Base-by-base conservation (phyloP, 2,888 invertebrate species). In the Heliconius charithonia region DNA sequence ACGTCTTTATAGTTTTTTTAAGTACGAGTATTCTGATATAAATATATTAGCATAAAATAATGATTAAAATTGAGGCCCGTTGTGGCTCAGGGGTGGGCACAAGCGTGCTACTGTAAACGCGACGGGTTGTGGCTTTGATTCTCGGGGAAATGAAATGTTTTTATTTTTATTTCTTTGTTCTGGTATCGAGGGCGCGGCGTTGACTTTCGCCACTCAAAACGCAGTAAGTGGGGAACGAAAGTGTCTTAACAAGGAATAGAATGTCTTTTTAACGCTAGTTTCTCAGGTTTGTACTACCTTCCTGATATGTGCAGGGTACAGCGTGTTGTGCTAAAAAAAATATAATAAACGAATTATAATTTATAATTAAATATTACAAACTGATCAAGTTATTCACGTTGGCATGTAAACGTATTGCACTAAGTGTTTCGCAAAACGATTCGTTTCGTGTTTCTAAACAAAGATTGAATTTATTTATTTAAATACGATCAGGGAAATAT, bases 391-490 rank as follows among this genome's bases (percentile, higher is more conserved):
- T 51, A 29, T 51, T 51, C 51, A 51, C 29, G 13, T 71, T 22
- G 22, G 71, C 27, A 27, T 51, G 51, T 73, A 25, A 41, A 73
- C 37, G 62, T 63, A 74, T 62, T 74, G 62, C 59, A 74, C 63
- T 74, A n/a, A 7, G 27, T 37, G 62, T 73, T 73, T 41, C 62
- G 73, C 73, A 63, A 74, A 63, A 25, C 37, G 25, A 41, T 25
- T 41, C 16, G 4, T 37, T 63, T 74, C 41, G 63, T 74, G 41
- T 74, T 74, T 63, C 22, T 63, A 6, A 62, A 45, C 41, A 41
- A 63, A 63, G 37, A 63, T 74, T 19, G 45, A 32, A 71, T 71
- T 45, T 29, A 71, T 71, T 56, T 71, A 32, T 27, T 56, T 56
- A 12, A 29, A n/a, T 22, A 67, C n/a, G n/a, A 37, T 12, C 27